Percentiles rank a stretch among this genome's conserved stretches.
phyloP scores from a whole-genome alignment of 1,140 invertebrate species.

The Potamilus streckersoni region DNA sequence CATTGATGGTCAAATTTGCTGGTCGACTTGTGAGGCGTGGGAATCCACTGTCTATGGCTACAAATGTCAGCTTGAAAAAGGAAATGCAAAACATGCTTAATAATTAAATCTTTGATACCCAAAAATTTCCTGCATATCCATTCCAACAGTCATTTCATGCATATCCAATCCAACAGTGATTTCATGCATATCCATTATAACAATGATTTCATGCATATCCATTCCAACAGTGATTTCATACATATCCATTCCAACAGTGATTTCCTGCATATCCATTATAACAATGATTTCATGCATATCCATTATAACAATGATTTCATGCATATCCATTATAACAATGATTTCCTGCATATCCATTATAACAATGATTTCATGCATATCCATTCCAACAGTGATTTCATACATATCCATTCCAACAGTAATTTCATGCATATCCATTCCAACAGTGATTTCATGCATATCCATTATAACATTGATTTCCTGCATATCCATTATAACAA shows the following conservation, averaged over 20 bases:
- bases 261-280: no score
- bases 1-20: constrained; percentile 39
- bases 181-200: not conserved
- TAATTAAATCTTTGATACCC: not conserved
- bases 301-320: no score
- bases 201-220: not conserved
- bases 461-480: no score
- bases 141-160: not conserved
- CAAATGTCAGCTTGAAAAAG: constrained; percentile 34
- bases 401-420: no score
- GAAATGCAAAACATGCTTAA: not conserved
- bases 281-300: no score
- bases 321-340: no score
- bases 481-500: no score
- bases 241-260: no score
- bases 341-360: not conserved
- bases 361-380: not conserved
- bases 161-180: not conserved
- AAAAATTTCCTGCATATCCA: not conserved
- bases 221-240: no score
- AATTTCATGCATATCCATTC: no score
- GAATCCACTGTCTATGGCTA: constrained; percentile 38
- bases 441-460: no score
- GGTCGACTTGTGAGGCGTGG: constrained; percentile 17
- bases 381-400: no score